Evolutionary conservation across 23 tunicate genomes (phyloP), one percentile per base, ranked within the genome.

Genomic region (Diplosoma virens): DNA sequence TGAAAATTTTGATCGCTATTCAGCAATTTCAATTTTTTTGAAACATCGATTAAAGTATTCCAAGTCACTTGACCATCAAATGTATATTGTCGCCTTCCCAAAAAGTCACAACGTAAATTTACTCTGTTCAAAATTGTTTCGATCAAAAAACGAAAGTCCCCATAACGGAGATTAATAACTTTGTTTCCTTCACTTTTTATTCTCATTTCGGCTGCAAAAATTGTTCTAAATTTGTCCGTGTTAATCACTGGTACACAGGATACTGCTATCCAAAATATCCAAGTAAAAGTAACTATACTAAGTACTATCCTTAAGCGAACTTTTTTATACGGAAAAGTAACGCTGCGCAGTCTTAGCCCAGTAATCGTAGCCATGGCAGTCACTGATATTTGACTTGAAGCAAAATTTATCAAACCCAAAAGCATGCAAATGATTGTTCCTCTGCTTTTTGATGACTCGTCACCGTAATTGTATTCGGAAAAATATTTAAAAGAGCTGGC

Each of bases 301-400:
- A 29, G 20, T 23, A 72, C 30, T 4, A 50, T 11, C 7, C 26
- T 47, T 47, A 72, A 21, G 26, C 46, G 21, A 3, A 72, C 61
- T 50, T n/a, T 14, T 48, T 72, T 72, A 25, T 47, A 72, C 2
- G 78, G 78, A 26, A 11, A 47, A 17, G 28, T n/a, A 2, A 72
- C 78, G 26, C 78, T 48, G 26, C 23, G 18, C 33, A 72, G 60
- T 47, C 78, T 26, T n/a, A 72, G 20, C 9, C 47, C 36, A 9
- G 35, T 47, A 9, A 72, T 72, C 7, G 46, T 72, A 1, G 35
- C 60, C 26, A 72, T 47, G 27, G 78, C 61, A 24, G 78, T 72
- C 2, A 72, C 78, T 5, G 78, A 72, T 5, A 72, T 72, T 22
- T 72, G 78, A 26, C 78, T 72, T 4, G 78, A 23, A 9, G 61